phyloP scores from a whole-genome alignment of 2,888 invertebrate species.

The Scaptomyza parva region DNA sequence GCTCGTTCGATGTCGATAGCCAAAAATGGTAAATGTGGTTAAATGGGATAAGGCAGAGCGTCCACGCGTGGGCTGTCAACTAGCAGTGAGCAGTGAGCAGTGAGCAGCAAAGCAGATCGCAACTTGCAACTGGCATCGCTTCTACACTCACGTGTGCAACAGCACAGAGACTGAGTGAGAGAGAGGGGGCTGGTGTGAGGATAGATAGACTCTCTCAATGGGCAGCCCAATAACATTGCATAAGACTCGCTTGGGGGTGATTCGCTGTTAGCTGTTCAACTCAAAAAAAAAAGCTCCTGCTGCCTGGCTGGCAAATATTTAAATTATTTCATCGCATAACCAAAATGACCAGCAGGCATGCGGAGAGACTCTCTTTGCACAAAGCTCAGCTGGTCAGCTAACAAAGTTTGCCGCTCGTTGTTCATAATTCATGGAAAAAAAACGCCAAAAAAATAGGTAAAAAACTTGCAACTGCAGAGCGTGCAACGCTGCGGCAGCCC shows the following conservation, averaged over 20 bases:
- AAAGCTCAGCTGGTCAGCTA: background rate
- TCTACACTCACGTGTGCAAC: constrained; percentile 44
- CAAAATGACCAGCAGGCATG: constrained; percentile 76
- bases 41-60: constrained; percentile 78
- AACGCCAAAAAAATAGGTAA: constrained; percentile 68
- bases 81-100: constrained; percentile 39
- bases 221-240: constrained; percentile 60
- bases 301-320: constrained; percentile 71
- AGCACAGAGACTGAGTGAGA: background rate
- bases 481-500: constrained; percentile 18
- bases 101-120: constrained; percentile 20
- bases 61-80: constrained; percentile 80
- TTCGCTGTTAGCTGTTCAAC: constrained; percentile 46
- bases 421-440: constrained; percentile 66
- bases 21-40: constrained; percentile 80
- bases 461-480: constrained; percentile 21
- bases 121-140: constrained; percentile 22
- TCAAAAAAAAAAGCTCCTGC: constrained; percentile 37
- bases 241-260: constrained; percentile 72
- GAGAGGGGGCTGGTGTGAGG: background rate
- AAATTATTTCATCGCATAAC: constrained; percentile 79
- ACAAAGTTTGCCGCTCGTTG: constrained; percentile 43
- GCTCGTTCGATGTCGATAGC: constrained; percentile 72
- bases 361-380: constrained; percentile 24
- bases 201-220: constrained; percentile 30